Percentiles rank a stretch among this genome's conserved stretches.
phyloP scores from a whole-genome alignment of 2,888 invertebrate genomes.

The Lochmaea capreae region DNA sequence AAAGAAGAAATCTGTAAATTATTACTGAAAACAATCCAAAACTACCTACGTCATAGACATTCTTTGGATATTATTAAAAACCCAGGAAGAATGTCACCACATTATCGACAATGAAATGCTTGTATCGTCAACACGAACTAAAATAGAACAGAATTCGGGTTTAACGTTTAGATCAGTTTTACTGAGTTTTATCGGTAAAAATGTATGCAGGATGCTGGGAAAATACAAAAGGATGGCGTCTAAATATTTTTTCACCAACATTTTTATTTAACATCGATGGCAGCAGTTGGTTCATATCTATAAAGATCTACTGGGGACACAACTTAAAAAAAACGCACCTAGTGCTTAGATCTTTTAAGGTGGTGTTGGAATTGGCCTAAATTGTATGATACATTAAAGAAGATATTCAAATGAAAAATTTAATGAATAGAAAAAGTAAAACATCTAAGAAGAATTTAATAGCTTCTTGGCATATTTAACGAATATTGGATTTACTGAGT shows the following conservation, averaged over 20 bases:
- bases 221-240: no score
- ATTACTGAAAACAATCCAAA: conserved; percentile 22
- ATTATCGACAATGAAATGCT: conserved; percentile 25
- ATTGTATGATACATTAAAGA: no score
- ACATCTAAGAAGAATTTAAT: not conserved
- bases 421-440: not conserved
- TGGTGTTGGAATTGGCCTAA: no score
- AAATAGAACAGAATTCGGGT: conserved; percentile 20
- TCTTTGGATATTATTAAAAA: conserved; percentile 25
- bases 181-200: not conserved
- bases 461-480: not conserved
- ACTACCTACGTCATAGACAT: conserved; percentile 26
- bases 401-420: not conserved
- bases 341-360: no score
- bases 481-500: not conserved
- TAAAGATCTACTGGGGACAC: no score
- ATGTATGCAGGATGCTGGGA: no score
- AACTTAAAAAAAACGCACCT: no score
- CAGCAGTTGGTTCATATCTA: no score
- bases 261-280: no score
- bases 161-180: not conserved
- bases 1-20: conserved; percentile 16
- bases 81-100: conserved; percentile 28
- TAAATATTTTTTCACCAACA: no score
- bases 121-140: conserved; percentile 15